phyloP scores from a whole-genome alignment of 2,888 invertebrate species.

The Drosophila tripunctata region DNA sequence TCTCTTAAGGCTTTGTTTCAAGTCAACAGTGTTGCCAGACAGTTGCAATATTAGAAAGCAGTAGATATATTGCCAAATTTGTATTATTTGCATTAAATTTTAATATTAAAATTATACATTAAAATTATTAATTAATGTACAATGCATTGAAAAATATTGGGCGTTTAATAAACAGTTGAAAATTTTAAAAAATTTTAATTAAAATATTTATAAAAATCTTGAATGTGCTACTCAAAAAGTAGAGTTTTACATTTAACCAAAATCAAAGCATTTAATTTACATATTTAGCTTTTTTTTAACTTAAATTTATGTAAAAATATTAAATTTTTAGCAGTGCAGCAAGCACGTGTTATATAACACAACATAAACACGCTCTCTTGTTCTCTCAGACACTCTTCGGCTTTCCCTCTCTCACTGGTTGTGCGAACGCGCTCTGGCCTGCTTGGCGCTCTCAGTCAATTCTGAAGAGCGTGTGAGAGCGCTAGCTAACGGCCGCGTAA shows the following conservation, averaged over 20 bases:
- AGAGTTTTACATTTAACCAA: not conserved
- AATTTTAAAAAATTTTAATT: too few species aligned
- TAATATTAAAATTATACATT: not conserved
- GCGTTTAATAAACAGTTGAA: too few species aligned
- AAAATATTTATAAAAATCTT: too few species aligned
- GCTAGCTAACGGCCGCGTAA: slow-evolving; percentile 51
- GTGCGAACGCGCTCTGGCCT: too few species aligned
- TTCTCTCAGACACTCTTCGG: not conserved
- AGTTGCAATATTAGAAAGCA: not conserved
- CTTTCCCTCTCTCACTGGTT: slow-evolving; percentile 1
- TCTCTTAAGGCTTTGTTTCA: slow-evolving; percentile 41
- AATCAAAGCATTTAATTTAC: too few species aligned
- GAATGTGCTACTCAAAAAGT: too few species aligned
- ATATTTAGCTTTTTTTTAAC: too few species aligned
- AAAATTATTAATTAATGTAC: too few species aligned
- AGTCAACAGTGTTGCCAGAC: slow-evolving; percentile 33
- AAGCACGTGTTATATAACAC: slow-evolving; percentile 73
- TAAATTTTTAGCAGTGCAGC: slow-evolving; percentile 23
- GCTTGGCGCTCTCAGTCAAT: not conserved
- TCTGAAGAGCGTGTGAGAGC: slow-evolving; percentile 10
- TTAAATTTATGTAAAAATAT: not conserved
- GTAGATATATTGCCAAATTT: not conserved
- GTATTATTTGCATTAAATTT: not conserved
- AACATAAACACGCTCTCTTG: slow-evolving; percentile 5
- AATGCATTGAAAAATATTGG: too few species aligned